phyloP scores from a whole-genome alignment of 23 tunicate genomes.

The Ciona savignyi region DNA sequence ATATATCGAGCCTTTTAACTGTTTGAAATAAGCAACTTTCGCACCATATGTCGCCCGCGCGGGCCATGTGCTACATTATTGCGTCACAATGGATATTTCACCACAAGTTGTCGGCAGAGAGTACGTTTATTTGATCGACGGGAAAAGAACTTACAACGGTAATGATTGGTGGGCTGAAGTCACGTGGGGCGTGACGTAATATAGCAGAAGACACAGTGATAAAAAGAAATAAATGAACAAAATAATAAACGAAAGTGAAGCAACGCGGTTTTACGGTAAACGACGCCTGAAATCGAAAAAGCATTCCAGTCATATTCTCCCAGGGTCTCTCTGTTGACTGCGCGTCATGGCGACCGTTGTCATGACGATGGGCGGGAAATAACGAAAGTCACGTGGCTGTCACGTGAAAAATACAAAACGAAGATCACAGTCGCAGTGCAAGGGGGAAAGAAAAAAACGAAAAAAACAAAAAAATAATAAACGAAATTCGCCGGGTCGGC shows the following conservation, averaged over 20 bases:
- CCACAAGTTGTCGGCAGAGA: slow-evolving; percentile 1
- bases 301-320: too few species aligned
- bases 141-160: not conserved
- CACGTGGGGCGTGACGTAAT: not conserved
- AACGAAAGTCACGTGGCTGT: not conserved
- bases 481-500: not conserved
- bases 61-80: not conserved
- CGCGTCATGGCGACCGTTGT: not conserved
- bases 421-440: slow-evolving; percentile 6
- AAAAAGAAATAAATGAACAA: not conserved
- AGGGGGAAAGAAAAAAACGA: slow-evolving; percentile 8
- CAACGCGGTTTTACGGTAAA: not conserved
- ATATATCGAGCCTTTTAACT: not conserved
- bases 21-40: not conserved
- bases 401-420: not conserved
- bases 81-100: not conserved
- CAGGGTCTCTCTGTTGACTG: not conserved
- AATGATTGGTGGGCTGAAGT: not conserved
- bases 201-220: slow-evolving; percentile 1
- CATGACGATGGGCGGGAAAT: not conserved
- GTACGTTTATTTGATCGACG: slow-evolving; percentile 1
- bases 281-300: too few species aligned
- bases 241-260: not conserved
- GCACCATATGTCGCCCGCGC: not conserved
- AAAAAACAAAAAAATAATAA: not conserved